Percentiles rank a stretch among this genome's conserved stretches.
Evolutionary conservation across 2,113 vertebrate genomes (phyloP).

Genomic region (Lontra canadensis): DNA sequence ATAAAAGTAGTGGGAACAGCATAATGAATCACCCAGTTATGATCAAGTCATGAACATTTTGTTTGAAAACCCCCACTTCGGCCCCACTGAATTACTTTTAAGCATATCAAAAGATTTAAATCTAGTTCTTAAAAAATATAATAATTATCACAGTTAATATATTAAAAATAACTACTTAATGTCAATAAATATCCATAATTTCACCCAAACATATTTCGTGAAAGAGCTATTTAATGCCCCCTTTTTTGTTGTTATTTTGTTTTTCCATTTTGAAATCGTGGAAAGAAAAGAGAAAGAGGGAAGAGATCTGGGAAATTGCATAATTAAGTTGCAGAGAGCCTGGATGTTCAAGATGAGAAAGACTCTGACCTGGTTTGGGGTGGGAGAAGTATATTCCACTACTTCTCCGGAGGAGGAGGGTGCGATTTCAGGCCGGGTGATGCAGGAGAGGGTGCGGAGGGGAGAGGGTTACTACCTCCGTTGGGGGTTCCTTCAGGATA

Average conservation of each 20-base stretch:
- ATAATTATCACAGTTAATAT: background rate
- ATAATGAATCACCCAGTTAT: constrained; percentile 17
- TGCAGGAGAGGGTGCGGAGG: constrained; percentile 61
- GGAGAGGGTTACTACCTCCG: constrained; percentile 50
- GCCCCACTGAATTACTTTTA: constrained; percentile 26
- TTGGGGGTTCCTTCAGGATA: constrained; percentile 75
- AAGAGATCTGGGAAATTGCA: background rate
- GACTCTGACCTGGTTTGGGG: constrained; percentile 67
- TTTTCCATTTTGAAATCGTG: constrained; percentile 35
- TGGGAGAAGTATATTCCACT: constrained; percentile 33
- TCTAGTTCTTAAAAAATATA: constrained; percentile 30
- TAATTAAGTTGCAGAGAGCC: constrained; percentile 55
- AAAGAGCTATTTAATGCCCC: background rate
- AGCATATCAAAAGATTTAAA: constrained; percentile 32
- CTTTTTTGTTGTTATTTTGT: background rate
- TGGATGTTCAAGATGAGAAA: constrained; percentile 29
- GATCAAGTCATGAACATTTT: constrained; percentile 12
- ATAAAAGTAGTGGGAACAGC: background rate
- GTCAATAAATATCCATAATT: background rate
- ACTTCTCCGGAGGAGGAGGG: constrained; percentile 72
- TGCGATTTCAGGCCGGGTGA: constrained; percentile 66
- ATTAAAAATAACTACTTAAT: constrained; percentile 41
- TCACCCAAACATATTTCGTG: constrained; percentile 15
- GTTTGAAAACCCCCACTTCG: background rate
- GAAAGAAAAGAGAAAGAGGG: background rate